phyloP scores from a whole-genome alignment of 2,888 invertebrate genomes.

The Idaea biselata region DNA sequence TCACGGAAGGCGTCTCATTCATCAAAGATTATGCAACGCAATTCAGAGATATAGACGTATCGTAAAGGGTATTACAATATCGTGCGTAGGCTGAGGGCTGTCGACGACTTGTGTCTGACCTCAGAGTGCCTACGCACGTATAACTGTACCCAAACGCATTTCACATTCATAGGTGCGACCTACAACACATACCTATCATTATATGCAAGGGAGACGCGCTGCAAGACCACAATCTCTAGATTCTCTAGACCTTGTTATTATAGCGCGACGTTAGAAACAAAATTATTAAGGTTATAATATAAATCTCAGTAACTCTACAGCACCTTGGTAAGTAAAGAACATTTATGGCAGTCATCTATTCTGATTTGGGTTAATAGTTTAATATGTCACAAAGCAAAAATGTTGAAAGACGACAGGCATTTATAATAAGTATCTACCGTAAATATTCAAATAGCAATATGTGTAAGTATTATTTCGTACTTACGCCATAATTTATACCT shows the following conservation, averaged over 20 bases:
- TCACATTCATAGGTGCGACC: conserved; percentile 29
- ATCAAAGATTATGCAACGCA: conserved; percentile 12
- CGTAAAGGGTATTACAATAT: conserved; percentile 26
- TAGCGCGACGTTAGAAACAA: background rate
- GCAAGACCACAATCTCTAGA: conserved; percentile 4
- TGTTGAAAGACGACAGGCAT: background rate
- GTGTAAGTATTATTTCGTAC: background rate
- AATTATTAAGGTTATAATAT: conserved; percentile 5
- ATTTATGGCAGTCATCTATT: conserved; percentile 10
- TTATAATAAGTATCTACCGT: background rate
- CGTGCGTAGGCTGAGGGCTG: conserved; percentile 45
- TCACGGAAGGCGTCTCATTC: conserved; percentile 11
- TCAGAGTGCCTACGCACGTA: conserved; percentile 56
- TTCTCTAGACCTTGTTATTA: background rate
- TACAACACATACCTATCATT: conserved; percentile 15
- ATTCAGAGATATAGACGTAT: conserved; percentile 22
- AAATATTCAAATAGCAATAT: background rate
- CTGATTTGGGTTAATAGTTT: background rate
- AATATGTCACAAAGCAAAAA: conserved; percentile 10
- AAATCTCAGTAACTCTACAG: background rate
- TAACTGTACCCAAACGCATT: conserved; percentile 55
- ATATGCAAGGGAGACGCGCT: background rate
- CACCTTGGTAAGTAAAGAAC: conserved; percentile 13
- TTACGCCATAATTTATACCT: background rate
- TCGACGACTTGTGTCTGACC: conserved; percentile 49